These are phyloP conservation scores for Polypterus bichir DNA, from an alignment of 2,113 vertebrate genomes.

Conservation along the genomic window DNA sequence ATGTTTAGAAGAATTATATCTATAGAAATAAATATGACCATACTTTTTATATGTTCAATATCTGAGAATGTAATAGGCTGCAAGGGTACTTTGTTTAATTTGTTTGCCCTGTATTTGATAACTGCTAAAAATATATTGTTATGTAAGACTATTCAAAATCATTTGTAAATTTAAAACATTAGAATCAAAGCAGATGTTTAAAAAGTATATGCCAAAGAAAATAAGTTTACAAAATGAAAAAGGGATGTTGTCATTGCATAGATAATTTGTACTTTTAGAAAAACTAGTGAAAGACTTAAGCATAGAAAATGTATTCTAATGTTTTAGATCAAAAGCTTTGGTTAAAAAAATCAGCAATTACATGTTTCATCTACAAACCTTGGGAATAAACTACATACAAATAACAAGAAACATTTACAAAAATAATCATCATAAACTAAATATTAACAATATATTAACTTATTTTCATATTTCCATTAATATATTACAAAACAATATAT, in stretches of 20 bases:
- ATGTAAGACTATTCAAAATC: no score
- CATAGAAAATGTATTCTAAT: not conserved
- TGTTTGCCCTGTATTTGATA: not conserved
- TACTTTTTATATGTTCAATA: not conserved
- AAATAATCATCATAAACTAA: no score
- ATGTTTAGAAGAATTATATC: not conserved
- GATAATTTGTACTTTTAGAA: not conserved
- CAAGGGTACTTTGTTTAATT: not conserved
- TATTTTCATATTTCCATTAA: no score
- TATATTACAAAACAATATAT: no score
- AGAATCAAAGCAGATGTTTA: no score
- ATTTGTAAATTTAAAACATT: no score
- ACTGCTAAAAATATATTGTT: no score
- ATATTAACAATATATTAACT: no score
- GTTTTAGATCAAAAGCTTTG: not conserved
- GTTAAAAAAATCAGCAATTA: not conserved
- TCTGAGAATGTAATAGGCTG: not conserved
- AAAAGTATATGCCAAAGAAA: not conserved
- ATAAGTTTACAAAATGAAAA: not conserved
- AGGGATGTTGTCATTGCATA: not conserved
- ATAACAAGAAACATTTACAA: no score
- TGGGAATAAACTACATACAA: no score
- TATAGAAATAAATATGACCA: not conserved
- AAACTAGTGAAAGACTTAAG: not conserved
- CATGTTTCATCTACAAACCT: no score